Base-by-base conservation (phyloP, 2,113 vertebrate species). In the Oenanthe oenanthe region DNA sequence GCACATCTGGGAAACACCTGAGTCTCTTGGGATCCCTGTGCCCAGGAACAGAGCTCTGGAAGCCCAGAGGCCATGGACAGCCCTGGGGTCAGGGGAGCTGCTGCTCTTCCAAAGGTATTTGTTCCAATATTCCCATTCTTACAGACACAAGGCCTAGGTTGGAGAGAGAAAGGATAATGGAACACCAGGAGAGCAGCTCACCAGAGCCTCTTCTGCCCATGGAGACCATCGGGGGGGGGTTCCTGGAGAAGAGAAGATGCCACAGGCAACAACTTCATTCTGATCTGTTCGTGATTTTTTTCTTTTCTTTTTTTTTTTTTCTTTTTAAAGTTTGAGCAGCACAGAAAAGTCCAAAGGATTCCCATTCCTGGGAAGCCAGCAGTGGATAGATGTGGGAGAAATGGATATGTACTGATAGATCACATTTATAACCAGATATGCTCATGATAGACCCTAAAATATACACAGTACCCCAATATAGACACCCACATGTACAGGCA, bases 401-500 rank as follows among this genome's bases (percentile, higher is more conserved):
- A 28, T 4, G 22, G 56, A 16, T 34, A 19, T 12, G 28, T 13
- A 26, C 17, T 4, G 57, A 78, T 3, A 92, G 36, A 61, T 31
- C 76, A 90, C 78, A 45, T 76, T 63, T 51, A 83, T 22, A 85
- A 53, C 48, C 85, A 63, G 81, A 70, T 70, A 76, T 6, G 57
- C 76, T 82, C 90, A 17, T 77, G 12, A 58, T 7, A 83, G 34
- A 89, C 50, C 45, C 90, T 4, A 45, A 79, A 93, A 93, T 89
- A 92, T 94, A 92, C 93, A 95, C 9, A 81, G 92, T 68, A 94
- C 80, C 85, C 29, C 60, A 75, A 53, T 24, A 90, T 15, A 50
- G 76, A 94, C 95, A 91, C 54, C 92, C 92, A 93, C 90, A 63
- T 81, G 5, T 80, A 92, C 76, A 91, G 34, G 73, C 88, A 13